phyloP scores from a whole-genome alignment of 2,113 vertebrate genomes.

The Cyanoramphus novaezelandiae region DNA sequence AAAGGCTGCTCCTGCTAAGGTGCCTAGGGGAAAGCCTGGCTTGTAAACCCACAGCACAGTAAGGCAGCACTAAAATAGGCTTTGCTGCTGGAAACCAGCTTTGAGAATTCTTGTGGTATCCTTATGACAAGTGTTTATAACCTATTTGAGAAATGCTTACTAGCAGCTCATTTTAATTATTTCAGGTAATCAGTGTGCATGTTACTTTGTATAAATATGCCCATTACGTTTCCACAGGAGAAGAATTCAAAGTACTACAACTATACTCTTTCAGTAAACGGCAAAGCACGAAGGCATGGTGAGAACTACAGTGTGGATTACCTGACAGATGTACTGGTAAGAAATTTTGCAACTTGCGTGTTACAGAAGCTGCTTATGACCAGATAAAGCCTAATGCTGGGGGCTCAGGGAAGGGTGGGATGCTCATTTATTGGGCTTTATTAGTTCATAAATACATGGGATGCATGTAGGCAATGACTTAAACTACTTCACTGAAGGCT shows the following conservation, averaged over 20 bases:
- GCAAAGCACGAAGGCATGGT: conserved; percentile 86
- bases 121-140: neutral
- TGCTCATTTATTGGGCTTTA: neutral
- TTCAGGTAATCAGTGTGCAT: rapidly evolving
- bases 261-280: conserved; percentile 95
- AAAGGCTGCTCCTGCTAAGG: neutral
- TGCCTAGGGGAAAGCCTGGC: neutral
- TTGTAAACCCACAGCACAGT: neutral
- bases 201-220: neutral
- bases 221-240: conserved; percentile 75
- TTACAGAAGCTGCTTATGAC: neutral
- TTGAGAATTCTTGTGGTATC: neutral
- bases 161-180: neutral
- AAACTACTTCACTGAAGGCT: neutral
- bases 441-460: neutral
- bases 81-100: neutral
- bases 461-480: neutral
- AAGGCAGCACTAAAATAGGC: neutral
- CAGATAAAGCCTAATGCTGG: neutral
- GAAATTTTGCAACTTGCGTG: conserved; percentile 6
- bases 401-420: neutral
- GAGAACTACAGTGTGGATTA: conserved; percentile 93
- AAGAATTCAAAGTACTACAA: conserved; percentile 99
- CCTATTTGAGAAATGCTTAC: neutral
- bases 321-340: conserved; percentile 94